Percentiles rank a stretch among this genome's conserved stretches.
Evolutionary conservation across 2,797 vertebrate species (phyloP).

Genomic region (Oophaga sylvatica): DNA sequence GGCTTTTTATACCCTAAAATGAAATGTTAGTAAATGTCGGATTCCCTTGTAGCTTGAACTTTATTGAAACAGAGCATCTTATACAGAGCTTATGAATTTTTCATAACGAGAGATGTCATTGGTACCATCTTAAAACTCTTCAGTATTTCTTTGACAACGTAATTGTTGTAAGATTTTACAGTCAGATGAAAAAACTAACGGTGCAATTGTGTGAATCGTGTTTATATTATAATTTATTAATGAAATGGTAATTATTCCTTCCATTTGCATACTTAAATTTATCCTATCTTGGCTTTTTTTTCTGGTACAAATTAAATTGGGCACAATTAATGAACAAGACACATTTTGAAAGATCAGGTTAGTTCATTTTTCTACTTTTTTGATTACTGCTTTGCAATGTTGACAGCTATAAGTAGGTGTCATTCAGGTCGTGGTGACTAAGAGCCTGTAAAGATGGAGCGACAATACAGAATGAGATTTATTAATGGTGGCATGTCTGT

Average conservation of each 20-base stretch:
- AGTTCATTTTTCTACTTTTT: neutral
- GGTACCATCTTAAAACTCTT: neutral
- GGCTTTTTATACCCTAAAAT: no score
- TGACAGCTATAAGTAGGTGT: neutral
- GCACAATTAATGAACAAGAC: neutral
- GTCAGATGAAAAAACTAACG: slow-evolving; percentile 4
- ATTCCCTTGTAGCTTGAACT: neutral
- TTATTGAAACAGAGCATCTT: neutral
- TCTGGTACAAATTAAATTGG: neutral
- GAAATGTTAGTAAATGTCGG: no score
- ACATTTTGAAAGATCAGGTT: neutral
- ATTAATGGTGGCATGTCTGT: neutral
- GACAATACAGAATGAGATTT: neutral
- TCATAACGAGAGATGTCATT: slow-evolving; percentile 11
- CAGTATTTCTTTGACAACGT: slow-evolving; percentile 22
- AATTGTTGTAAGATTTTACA: slow-evolving; percentile 43
- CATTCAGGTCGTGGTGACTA: neutral
- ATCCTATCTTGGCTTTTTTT: slow-evolving; percentile 19
- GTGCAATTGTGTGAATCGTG: slow-evolving; percentile 36
- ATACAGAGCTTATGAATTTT: neutral
- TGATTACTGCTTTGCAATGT: neutral
- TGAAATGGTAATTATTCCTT: slow-evolving; percentile 33
- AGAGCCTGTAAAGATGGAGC: neutral
- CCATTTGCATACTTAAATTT: slow-evolving; percentile 35
- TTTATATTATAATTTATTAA: slow-evolving; percentile 45